Evolutionary conservation across 2,797 vertebrate species (phyloP).

Genomic region (Melanotaenia trifasciata): DNA sequence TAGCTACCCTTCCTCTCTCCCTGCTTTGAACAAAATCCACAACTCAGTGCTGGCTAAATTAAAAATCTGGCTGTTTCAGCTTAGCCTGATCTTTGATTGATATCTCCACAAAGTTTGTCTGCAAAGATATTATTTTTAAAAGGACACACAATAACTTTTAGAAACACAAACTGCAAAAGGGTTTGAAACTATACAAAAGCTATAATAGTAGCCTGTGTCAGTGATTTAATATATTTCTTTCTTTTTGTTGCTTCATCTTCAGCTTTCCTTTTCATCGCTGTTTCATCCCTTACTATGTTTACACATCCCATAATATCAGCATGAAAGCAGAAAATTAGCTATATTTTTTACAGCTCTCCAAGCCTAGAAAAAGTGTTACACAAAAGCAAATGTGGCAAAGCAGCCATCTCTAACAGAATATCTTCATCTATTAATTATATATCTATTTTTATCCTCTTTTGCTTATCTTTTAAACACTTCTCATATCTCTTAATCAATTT

Average conservation of each 20-base stretch:
- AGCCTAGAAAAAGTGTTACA: slow-evolving; percentile 10
- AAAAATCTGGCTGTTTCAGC: slow-evolving; percentile 40
- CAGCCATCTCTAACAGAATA: slow-evolving; percentile 11
- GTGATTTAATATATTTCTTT: slow-evolving; percentile 48
- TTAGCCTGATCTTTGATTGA: slow-evolving; percentile 53
- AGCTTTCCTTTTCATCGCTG: slow-evolving; percentile 29
- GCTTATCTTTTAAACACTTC: slow-evolving; percentile 12
- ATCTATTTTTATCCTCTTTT: slow-evolving; percentile 16
- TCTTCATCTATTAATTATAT: slow-evolving; percentile 7
- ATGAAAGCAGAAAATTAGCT: slow-evolving; percentile 36
- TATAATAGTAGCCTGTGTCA: slow-evolving; percentile 34
- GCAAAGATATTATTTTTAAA: slow-evolving; percentile 33
- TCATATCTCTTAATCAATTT: slow-evolving; percentile 14
- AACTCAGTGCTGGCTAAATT: slow-evolving; percentile 56
- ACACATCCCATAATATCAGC: background rate
- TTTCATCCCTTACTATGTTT: background rate
- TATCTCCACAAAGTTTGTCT: slow-evolving; percentile 45
- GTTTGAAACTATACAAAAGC: slow-evolving; percentile 38
- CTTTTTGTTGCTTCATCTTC: slow-evolving; percentile 38
- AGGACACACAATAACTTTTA: slow-evolving; percentile 47
- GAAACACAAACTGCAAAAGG: slow-evolving; percentile 4
- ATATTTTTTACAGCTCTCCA: background rate
- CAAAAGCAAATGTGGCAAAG: slow-evolving; percentile 34
- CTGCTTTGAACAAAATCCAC: slow-evolving; percentile 48
- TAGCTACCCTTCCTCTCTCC: slow-evolving; percentile 29